A percentile compares a stretch with the other conserved stretches of the same genome.
phyloP scores from a whole-genome alignment of 2,888 invertebrate species.

The Spodoptera exigua region DNA sequence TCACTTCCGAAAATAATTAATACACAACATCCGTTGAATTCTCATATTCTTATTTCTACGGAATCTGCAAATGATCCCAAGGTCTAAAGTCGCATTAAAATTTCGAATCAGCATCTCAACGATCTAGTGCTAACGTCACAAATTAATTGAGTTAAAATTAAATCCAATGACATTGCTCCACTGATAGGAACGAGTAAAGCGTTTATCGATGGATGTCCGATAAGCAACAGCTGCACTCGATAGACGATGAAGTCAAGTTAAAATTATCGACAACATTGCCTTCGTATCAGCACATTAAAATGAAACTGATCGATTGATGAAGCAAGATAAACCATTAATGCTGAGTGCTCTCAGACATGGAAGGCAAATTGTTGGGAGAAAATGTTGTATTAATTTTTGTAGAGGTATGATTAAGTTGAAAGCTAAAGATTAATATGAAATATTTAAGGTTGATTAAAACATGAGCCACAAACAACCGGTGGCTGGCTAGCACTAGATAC shows the following conservation, averaged over 20 bases:
- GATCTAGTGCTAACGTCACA: constrained; percentile 32
- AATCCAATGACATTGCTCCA: constrained; percentile 50
- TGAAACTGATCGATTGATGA: constrained; percentile 56
- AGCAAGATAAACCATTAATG: constrained; percentile 54
- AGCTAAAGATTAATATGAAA: too few relatives aligned
- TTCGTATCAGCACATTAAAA: constrained; percentile 54
- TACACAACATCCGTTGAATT: too few relatives aligned
- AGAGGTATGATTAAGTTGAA: constrained; percentile 21
- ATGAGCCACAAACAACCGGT: too few relatives aligned
- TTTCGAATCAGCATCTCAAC: constrained; percentile 7
- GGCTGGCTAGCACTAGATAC: too few relatives aligned
- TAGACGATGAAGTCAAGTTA: constrained; percentile 51
- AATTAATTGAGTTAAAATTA: constrained; percentile 48
- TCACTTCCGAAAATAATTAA: too few relatives aligned
- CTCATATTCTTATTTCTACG: too few relatives aligned
- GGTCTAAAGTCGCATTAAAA: constrained; percentile 13
- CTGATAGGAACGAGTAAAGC: constrained; percentile 44
- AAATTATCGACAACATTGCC: constrained; percentile 53
- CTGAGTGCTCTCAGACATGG: constrained; percentile 46
- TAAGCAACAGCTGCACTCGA: constrained; percentile 51
- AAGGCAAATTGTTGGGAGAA: constrained; percentile 39
- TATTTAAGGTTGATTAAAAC: too few relatives aligned
- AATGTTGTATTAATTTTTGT: constrained; percentile 26
- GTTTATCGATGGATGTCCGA: constrained; percentile 56
- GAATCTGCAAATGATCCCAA: not conserved